These are phyloP conservation scores for Synergus itoensis DNA, from an alignment of 2,888 invertebrate genomes.

Conservation along the genomic window DNA sequence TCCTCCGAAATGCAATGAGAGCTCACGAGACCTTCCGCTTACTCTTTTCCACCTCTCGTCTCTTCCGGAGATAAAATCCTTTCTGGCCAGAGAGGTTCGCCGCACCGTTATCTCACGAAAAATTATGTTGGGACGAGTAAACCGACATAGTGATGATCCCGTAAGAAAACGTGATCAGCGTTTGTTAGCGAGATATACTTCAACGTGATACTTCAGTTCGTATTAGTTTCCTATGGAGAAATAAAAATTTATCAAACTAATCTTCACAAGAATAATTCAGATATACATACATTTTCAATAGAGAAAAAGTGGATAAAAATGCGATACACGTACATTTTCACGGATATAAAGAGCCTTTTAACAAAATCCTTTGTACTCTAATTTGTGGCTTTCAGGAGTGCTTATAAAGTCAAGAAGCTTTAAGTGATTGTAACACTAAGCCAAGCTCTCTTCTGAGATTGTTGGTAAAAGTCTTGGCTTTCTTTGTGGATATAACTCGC, in stretches of 20 bases:
- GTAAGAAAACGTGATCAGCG: conserved; percentile 32
- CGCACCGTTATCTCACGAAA: conserved; percentile 36
- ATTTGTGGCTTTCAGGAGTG: background rate
- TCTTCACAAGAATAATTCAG: no score
- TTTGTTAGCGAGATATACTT: conserved; percentile 12
- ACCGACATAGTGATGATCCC: conserved; percentile 29
- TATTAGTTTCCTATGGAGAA: background rate
- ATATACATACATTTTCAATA: background rate
- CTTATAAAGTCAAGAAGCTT: background rate
- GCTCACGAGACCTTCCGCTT: conserved; percentile 8
- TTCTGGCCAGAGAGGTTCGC: conserved; percentile 29
- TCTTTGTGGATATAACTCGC: background rate
- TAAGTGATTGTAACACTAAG: conserved; percentile 1
- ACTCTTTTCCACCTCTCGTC: conserved; percentile 31
- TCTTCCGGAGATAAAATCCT: conserved; percentile 18
- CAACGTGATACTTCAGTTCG: background rate
- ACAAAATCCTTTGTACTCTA: background rate
- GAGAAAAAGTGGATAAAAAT: background rate
- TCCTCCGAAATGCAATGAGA: conserved; percentile 31
- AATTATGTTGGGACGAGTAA: conserved; percentile 38
- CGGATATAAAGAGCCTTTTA: background rate
- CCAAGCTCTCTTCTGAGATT: background rate
- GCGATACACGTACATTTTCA: background rate
- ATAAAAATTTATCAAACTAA: background rate
- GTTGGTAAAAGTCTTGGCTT: background rate